Conservation (phyloP, 2,113 vertebrate genomes). For the Lichenostomus cassidix region DNA sequence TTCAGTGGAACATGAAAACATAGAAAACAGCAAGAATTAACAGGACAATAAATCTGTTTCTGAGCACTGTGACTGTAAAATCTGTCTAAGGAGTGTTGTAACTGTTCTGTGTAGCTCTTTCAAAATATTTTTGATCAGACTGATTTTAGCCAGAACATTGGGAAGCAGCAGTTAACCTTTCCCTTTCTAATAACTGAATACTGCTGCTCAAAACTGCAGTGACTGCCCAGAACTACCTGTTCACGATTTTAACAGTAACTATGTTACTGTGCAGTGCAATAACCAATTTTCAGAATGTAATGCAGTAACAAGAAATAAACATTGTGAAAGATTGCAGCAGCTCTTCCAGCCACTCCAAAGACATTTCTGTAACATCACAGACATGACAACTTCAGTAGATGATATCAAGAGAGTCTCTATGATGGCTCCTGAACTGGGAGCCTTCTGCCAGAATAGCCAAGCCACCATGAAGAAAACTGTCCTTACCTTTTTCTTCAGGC, state of each 20-base stretch:
- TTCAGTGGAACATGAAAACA: background rate
- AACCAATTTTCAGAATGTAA: background rate
- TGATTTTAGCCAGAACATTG: background rate
- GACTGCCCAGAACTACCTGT: background rate
- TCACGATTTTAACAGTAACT: background rate
- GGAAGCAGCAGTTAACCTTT: background rate
- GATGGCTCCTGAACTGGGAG: background rate
- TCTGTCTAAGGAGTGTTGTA: background rate
- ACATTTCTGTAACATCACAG: background rate
- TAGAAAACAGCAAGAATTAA: background rate
- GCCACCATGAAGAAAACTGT: background rate
- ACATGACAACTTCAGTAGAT: background rate
- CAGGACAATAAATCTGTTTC: background rate
- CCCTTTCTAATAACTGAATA: background rate
- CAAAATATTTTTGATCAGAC: background rate
- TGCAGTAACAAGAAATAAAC: background rate
- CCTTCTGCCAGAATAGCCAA: background rate
- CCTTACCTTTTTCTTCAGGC: conserved; percentile 86
- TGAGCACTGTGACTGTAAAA: background rate
- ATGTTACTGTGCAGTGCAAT: background rate
- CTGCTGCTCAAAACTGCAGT: background rate
- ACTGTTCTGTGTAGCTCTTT: background rate
- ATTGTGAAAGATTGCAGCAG: background rate
- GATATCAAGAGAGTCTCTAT: background rate
- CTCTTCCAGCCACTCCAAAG: background rate